Percentiles rank a stretch among this genome's conserved stretches.
These are phyloP conservation scores for Pterobdella sp. DNA, from an alignment of 2,888 invertebrate species.

Conservation along the genomic window DNA sequence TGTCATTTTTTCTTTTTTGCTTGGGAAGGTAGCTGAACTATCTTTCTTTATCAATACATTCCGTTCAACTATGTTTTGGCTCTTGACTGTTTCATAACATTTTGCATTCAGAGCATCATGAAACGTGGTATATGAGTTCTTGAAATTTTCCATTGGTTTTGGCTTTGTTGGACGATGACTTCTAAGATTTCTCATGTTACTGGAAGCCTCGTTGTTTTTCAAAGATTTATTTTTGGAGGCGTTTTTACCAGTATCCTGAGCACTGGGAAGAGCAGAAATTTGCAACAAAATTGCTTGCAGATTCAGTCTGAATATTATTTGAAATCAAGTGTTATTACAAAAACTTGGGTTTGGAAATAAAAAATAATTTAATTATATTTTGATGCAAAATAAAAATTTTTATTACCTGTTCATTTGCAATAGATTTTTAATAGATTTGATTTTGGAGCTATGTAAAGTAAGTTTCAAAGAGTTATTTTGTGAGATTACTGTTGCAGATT, in stretches of 20 bases:
- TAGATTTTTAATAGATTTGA: slow-evolving; percentile 2
- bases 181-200: no score
- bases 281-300: not conserved
- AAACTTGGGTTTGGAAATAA: not conserved
- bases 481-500: no score
- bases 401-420: not conserved
- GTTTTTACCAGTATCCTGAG: not conserved
- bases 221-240: not conserved
- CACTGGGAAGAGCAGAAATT: not conserved
- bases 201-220: no score
- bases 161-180: no score
- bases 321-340: not conserved
- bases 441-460: not conserved
- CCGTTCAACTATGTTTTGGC: no score
- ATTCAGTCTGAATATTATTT: not conserved
- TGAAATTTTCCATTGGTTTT: no score
- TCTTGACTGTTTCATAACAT: no score
- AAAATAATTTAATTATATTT: not conserved
- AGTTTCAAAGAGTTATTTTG: not conserved
- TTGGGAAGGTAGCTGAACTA: no score
- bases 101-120: no score
- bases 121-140: no score
- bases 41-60: no score
- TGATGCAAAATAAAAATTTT: slow-evolving; percentile 10
- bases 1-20: no score